Percentiles rank a stretch among this genome's conserved stretches.
Evolutionary conservation across 2,797 vertebrate genomes (phyloP).

Genomic region (Eulemur mongoz): DNA sequence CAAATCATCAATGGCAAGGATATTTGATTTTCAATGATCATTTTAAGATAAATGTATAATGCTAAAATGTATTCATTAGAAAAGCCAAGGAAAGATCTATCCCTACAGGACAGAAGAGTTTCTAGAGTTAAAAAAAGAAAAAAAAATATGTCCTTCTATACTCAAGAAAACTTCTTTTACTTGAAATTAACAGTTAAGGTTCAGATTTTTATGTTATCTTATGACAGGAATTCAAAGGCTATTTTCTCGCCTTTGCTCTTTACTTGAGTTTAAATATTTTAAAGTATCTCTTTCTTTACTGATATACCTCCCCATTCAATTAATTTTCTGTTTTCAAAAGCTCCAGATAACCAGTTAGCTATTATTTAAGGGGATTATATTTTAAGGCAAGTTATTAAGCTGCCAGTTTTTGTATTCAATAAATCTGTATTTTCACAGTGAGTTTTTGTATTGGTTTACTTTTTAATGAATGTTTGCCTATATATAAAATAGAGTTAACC

Average conservation of each 20-base stretch:
- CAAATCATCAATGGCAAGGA: background rate
- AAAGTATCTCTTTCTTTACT: background rate
- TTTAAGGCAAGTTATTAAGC: background rate
- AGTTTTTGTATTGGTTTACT: background rate
- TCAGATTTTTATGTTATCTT: background rate
- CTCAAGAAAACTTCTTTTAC: constrained; percentile 20
- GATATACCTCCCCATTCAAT: background rate
- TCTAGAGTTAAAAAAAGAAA: background rate
- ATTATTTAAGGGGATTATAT: background rate
- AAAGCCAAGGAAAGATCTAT: background rate
- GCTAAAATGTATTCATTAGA: constrained; percentile 8
- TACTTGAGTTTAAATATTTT: background rate
- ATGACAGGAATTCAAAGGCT: background rate
- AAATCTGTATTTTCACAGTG: background rate
- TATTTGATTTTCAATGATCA: constrained; percentile 35
- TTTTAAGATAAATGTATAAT: background rate
- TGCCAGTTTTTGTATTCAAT: background rate
- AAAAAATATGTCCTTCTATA: background rate
- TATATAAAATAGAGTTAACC: background rate
- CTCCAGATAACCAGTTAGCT: background rate
- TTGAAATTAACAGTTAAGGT: background rate
- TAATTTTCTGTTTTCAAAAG: background rate
- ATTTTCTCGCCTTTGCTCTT: background rate
- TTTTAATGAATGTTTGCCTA: constrained; percentile 3
- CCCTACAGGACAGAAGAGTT: background rate